Evolutionary conservation across 2,888 invertebrate species (phyloP).

Genomic region (Euplagia quadripunctaria): DNA sequence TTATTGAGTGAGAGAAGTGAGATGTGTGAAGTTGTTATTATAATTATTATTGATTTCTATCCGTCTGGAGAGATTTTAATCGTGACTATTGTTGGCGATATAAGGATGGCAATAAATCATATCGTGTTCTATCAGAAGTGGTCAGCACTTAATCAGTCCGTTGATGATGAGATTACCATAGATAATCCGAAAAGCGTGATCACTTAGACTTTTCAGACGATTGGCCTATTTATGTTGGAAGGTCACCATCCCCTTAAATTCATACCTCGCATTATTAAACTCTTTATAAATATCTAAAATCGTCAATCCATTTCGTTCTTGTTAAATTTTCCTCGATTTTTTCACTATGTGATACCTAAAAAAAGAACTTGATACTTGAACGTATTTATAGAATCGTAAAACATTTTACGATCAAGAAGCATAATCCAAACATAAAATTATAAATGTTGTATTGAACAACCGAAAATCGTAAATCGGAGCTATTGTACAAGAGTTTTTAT

Average conservation of each 20-base stretch:
- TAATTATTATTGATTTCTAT: no score
- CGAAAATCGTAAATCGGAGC: constrained; percentile 71
- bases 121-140: not conserved
- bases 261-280: no score
- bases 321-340: constrained; percentile 25
- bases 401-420: constrained; percentile 72
- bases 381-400: constrained; percentile 81
- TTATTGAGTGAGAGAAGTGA: no score
- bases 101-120: no score
- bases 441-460: constrained; percentile 71
- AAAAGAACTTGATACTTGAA: constrained; percentile 65
- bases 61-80: not conserved
- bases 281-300: no score
- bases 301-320: not conserved
- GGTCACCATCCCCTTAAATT: no score
- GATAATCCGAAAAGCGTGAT: not conserved
- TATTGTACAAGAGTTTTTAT: constrained; percentile 32
- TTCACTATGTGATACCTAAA: constrained; percentile 50
- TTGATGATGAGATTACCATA: not conserved
- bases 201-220: not conserved
- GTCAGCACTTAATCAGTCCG: not conserved
- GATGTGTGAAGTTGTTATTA: no score
- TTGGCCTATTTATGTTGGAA: no score
- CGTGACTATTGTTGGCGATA: not conserved
- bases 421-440: constrained; percentile 79